These are phyloP conservation scores for Phacellophora camtschatica DNA, from an alignment of 30 jellyfish, hydroid and myxozoan species.

Conservation along the genomic window DNA sequence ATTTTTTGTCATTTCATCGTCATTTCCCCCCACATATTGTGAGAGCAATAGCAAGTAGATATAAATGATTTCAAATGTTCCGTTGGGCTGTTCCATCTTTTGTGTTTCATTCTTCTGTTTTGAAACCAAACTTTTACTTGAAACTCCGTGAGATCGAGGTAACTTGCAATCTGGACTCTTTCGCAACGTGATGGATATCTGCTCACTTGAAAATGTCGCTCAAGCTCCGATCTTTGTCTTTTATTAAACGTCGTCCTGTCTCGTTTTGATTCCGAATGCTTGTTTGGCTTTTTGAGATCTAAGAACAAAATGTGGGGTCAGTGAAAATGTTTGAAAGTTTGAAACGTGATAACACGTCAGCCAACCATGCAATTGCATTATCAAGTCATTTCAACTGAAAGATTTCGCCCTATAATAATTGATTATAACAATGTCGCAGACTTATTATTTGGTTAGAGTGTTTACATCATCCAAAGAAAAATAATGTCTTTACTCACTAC, in stretches of 20 bases:
- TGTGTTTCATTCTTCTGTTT: slow-evolving; percentile 53
- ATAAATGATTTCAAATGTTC: background rate
- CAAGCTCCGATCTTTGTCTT: slow-evolving; percentile 61
- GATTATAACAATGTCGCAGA: no score
- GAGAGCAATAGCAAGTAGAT: slow-evolving; percentile 20
- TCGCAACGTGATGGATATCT: slow-evolving; percentile 63
- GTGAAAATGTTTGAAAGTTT: background rate
- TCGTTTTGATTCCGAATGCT: slow-evolving; percentile 35
- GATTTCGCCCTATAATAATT: no score
- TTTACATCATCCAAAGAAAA: no score
- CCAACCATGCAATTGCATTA: no score
- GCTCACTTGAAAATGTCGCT: slow-evolving; percentile 53
- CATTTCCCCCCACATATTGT: no score
- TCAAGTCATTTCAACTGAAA: no score
- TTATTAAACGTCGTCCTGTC: slow-evolving; percentile 61
- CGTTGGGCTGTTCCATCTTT: slow-evolving; percentile 59
- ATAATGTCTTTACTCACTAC: no score
- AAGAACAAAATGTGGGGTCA: no score
- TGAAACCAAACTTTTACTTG: slow-evolving; percentile 77
- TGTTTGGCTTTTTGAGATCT: slow-evolving; percentile 40
- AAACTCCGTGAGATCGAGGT: slow-evolving; percentile 54
- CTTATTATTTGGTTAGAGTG: no score
- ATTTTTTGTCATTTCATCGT: no score
- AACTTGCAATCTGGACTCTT: slow-evolving; percentile 35
- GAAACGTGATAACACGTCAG: no score